Evolutionary conservation across 30 jellyfish, hydroid and myxozoan species (phyloP).

Genomic region (Catostylus mosaicus): DNA sequence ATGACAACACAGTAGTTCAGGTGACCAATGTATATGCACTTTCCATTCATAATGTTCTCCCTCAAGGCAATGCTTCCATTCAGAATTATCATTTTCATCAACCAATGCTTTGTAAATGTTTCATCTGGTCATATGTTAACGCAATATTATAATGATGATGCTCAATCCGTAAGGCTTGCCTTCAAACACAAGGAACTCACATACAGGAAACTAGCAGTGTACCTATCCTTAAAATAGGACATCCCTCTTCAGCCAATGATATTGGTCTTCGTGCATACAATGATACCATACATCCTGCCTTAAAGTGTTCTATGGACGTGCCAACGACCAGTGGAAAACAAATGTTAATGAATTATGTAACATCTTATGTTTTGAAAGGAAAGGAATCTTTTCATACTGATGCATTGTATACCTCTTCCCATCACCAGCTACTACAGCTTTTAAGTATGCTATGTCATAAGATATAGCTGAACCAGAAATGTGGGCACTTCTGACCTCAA

Average conservation of each 20-base stretch:
- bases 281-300: background rate
- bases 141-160: background rate
- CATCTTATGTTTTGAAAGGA: conserved; percentile 18
- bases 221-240: background rate
- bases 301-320: conserved; percentile 26
- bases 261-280: background rate
- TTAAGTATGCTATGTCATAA: background rate
- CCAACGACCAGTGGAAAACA: background rate
- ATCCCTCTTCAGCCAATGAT: background rate
- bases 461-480: conserved; percentile 28
- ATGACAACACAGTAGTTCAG: too few relatives aligned
- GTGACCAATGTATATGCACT: too few relatives aligned
- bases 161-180: conserved; percentile 12
- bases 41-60: too few relatives aligned
- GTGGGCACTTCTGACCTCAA: conserved; percentile 20
- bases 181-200: background rate
- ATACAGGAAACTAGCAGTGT: background rate
- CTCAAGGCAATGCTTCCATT: too few relatives aligned
- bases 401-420: background rate
- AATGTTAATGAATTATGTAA: conserved; percentile 6
- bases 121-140: background rate
- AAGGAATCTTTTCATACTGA: conserved; percentile 11
- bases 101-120: conserved; percentile 10
- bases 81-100: too few relatives aligned
- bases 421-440: background rate